Conservation (phyloP, 2,797 vertebrate species). For the Oryzias sinensis region DNA sequence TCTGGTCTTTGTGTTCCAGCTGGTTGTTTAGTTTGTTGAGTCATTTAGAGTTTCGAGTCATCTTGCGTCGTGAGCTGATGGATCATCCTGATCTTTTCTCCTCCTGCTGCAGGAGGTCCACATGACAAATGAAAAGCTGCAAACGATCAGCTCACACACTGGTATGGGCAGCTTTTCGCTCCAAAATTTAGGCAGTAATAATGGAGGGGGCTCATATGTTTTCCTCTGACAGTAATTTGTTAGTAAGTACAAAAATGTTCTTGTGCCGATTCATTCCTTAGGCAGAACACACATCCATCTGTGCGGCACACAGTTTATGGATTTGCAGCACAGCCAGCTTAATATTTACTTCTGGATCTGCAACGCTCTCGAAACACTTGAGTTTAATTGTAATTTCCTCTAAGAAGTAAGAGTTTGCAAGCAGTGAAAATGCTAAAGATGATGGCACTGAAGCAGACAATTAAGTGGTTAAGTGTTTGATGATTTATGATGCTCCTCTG, state of each 20-base stretch:
- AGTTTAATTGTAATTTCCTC: conserved; percentile 8
- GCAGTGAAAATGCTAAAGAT: neutral
- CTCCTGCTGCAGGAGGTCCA: neutral
- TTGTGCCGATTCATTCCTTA: conserved; percentile 6
- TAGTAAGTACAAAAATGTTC: neutral
- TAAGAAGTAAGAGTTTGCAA: neutral
- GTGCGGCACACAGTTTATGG: conserved; percentile 5
- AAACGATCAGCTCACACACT: conserved; percentile 1
- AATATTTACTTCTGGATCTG: conserved; percentile 24
- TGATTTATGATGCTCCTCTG: neutral
- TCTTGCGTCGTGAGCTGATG: conserved; percentile 12
- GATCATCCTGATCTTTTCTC: conserved; percentile 8
- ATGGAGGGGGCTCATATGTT: neutral
- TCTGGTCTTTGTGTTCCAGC: neutral
- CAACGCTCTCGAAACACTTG: conserved; percentile 1
- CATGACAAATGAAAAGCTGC: conserved; percentile 10
- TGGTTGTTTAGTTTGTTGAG: no score
- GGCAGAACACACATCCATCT: conserved; percentile 3
- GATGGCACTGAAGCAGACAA: neutral
- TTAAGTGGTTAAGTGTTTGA: neutral
- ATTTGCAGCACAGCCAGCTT: conserved; percentile 10
- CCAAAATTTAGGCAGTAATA: neutral
- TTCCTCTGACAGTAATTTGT: conserved; percentile 6
- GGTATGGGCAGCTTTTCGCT: neutral
- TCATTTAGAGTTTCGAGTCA: neutral